Evolutionary conservation across 1,140 invertebrate genomes (phyloP).

Genomic region (Procambarus clarkii): DNA sequence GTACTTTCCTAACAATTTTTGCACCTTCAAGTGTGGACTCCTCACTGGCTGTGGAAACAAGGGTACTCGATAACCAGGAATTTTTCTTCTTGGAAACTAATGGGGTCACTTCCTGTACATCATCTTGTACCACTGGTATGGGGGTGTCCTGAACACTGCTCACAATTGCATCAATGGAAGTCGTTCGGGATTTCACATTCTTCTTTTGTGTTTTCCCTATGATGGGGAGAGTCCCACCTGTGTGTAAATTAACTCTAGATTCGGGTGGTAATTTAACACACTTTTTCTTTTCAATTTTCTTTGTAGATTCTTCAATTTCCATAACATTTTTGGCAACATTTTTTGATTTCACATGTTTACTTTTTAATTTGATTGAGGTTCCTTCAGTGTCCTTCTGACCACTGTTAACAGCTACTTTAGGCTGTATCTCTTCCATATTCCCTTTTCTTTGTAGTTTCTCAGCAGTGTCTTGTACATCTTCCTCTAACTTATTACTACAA

Average conservation of each 20-base stretch:
- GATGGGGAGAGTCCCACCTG: background rate
- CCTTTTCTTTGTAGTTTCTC: background rate
- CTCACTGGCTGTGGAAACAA: background rate
- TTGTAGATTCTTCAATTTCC: background rate
- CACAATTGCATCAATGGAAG: background rate
- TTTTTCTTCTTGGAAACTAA: background rate
- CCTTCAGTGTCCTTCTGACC: background rate
- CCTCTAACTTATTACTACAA: background rate
- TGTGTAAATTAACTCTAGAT: background rate
- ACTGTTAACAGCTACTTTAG: background rate
- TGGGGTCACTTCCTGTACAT: background rate
- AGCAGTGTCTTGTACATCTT: background rate
- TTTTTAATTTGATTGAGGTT: background rate
- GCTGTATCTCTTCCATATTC: background rate
- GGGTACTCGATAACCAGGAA: background rate
- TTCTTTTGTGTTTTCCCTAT: background rate
- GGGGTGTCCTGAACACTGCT: background rate
- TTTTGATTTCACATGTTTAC: background rate
- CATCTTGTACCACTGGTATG: background rate
- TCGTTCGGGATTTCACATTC: background rate
- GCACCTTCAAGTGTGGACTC: background rate
- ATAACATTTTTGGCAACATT: background rate
- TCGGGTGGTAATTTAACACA: background rate
- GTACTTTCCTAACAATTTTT: background rate
- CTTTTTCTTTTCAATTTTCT: background rate